Percentiles rank a stretch among this genome's conserved stretches.
These are phyloP conservation scores for Brachionus angularis DNA, from an alignment of 1,140 invertebrate genomes.

Conservation along the genomic window DNA sequence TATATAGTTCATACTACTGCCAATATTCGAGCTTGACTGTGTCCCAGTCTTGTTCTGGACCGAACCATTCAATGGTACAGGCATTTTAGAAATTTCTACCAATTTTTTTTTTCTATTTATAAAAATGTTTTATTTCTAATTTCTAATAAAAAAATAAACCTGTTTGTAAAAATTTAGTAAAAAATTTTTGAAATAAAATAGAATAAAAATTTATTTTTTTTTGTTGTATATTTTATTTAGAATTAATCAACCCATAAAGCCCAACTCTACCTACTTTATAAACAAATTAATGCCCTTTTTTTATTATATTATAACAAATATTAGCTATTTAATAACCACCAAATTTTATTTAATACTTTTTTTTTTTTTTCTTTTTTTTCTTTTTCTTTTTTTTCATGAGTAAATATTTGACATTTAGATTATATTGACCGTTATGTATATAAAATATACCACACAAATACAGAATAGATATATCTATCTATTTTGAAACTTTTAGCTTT, in stretches of 20 bases:
- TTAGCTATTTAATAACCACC: neutral
- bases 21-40: slow-evolving; percentile 20
- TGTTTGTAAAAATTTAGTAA: neutral
- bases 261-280: slow-evolving; percentile 31
- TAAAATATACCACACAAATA: no score
- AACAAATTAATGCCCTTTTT: slow-evolving; percentile 32
- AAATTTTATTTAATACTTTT: no score
- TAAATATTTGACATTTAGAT: slow-evolving; percentile 39
- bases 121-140: no score
- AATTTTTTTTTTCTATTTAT: neutral
- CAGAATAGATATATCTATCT: no score
- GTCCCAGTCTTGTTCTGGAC: neutral
- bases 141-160: neutral
- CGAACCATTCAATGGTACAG: slow-evolving; percentile 13
- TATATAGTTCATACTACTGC: slow-evolving; percentile 37
- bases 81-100: neutral
- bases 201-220: neutral
- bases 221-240: no score
- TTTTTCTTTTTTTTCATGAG: no score
- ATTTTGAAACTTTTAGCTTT: no score
- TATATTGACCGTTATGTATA: no score
- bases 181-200: neutral
- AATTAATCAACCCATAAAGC: no score
- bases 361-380: no score
- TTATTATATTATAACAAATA: slow-evolving; percentile 39